Evolutionary conservation across 2,797 vertebrate genomes (phyloP), one percentile per base, ranked within the genome.

Genomic region (Melanogrammus aeglefinus): DNA sequence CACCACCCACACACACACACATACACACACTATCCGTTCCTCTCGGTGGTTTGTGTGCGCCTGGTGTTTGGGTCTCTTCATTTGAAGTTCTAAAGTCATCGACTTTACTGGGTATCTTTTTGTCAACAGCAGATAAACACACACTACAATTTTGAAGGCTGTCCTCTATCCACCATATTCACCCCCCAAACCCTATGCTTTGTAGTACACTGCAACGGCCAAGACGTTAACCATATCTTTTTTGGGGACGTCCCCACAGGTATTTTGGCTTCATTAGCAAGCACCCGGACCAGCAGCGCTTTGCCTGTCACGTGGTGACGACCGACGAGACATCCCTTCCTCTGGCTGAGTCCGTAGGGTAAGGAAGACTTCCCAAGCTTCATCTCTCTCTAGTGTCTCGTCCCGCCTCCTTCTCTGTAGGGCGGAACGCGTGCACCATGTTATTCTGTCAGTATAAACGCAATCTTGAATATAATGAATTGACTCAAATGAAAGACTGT

Each of bases 261-360:
- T 99, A 99, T 94, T 99, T 99, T 86, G 98, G 97, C 76, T 96
- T 99, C 86, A 98, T 99, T 88, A 98, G 97, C 82, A 99, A 99
- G 92, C 98, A 99, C 82, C 98, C 98, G 9, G 96, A 97, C 69
- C 96, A 97, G 86, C 96, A 98, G 87, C 96, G 96, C 87, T 99
- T 99, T 86, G 97, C 98, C 89, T 99, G 97, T 91, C 98, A 99
- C 0, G 97, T 99, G 79, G 96, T 99, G 76, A 96, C 98, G 89
- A 97, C 97, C 0, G 96, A 98, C 77, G 95, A 96, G 39, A 96
- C 97, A 24, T 94, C 96, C 1, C 95, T 96, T 87, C 96, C 96
- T 16, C 92, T 99, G 89, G 97, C 97, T 0, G 96, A 96, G 84
- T 97, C 96, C 16, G 95, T 99, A 39, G 95, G 97, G 98, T 99